Evolutionary conservation across 2,888 invertebrate species (phyloP).

Genomic region (Drosophila mimetica): DNA sequence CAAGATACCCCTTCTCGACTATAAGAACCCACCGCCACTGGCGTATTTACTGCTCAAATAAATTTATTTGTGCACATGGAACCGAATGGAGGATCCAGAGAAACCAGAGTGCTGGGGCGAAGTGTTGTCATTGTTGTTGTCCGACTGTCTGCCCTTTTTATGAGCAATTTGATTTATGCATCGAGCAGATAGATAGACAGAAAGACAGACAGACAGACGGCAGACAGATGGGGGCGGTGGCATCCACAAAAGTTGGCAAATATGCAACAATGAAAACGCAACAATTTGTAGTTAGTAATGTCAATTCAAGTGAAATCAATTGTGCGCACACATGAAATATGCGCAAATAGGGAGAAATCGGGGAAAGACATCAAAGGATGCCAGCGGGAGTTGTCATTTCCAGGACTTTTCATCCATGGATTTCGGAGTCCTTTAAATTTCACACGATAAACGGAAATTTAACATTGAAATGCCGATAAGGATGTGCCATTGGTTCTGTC

Average conservation of each 20-base stretch:
- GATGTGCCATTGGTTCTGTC: no score
- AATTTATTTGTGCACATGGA: constrained; percentile 12
- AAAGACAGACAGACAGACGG: background rate
- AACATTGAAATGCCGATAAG: background rate
- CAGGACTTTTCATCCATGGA: background rate
- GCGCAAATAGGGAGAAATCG: constrained; percentile 1
- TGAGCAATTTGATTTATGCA: constrained; percentile 56
- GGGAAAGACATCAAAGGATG: constrained; percentile 2
- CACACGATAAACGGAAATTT: background rate
- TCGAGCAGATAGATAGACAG: constrained; percentile 19
- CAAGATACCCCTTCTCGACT: background rate
- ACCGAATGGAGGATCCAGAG: background rate
- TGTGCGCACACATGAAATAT: constrained; percentile 30
- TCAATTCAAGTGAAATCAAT: constrained; percentile 54
- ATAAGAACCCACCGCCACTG: background rate
- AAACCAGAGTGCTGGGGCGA: constrained; percentile 1
- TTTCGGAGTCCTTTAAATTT: background rate
- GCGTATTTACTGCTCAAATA: constrained; percentile 23
- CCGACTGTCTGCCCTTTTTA: constrained; percentile 41
- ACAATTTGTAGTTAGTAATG: constrained; percentile 44
- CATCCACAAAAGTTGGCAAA: constrained; percentile 23
- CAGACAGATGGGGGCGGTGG: background rate
- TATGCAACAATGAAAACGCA: constrained; percentile 26
- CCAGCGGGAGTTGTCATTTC: constrained; percentile 1
- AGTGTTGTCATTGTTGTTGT: constrained; percentile 13